Evolutionary conservation across 1,140 invertebrate species (phyloP).

Genomic region (Plutomurus gul): DNA sequence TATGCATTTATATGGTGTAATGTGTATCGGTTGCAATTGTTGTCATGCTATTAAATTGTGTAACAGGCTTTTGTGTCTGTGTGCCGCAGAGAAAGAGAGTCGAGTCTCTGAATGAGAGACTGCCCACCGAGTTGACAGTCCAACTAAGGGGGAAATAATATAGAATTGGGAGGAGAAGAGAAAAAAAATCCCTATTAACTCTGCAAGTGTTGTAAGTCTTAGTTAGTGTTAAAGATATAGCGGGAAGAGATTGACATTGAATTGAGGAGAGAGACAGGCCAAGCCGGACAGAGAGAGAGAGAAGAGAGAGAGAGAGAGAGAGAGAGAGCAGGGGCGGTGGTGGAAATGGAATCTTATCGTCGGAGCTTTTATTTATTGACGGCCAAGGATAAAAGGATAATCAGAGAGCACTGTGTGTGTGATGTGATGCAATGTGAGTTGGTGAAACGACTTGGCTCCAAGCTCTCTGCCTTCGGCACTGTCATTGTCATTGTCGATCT

Average conservation of each 20-base stretch:
- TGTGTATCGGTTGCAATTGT: no score
- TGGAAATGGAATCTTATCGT: neutral
- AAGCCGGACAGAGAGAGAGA: neutral
- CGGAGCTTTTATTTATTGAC: neutral
- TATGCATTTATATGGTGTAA: no score
- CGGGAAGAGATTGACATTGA: neutral
- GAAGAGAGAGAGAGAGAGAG: neutral
- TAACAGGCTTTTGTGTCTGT: constrained; percentile 24
- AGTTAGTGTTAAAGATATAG: no score
- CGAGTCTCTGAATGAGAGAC: no score
- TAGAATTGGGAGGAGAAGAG: no score
- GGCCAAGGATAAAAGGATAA: constrained; percentile 19
- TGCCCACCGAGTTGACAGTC: no score
- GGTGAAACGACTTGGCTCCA: constrained; percentile 6
- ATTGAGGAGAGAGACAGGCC: neutral
- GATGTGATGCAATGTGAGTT: neutral
- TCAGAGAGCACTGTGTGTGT: neutral
- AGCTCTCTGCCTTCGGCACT: neutral
- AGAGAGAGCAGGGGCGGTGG: neutral
- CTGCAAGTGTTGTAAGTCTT: no score
- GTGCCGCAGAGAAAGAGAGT: no score
- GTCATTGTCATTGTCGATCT: neutral
- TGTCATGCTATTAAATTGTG: neutral
- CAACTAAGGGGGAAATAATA: no score
- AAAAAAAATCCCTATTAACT: no score